Percentiles rank a stretch among this genome's conserved stretches.
Conservation (phyloP, 2,797 vertebrate genomes). For the Steatocranus sp. region DNA sequence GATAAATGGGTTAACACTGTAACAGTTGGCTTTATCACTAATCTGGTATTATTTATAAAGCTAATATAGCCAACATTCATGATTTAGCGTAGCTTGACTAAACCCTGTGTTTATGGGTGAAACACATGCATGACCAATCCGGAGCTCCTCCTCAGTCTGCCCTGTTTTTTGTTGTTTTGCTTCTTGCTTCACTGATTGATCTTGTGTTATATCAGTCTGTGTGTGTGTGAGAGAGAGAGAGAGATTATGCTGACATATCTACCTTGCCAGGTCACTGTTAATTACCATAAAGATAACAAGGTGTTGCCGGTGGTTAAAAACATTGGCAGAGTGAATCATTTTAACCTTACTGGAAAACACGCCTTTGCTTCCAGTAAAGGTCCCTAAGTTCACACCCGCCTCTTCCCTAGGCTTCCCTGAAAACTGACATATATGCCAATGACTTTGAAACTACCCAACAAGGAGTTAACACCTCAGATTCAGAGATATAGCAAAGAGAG, state of each 20-base stretch:
- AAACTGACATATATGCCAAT: constrained; percentile 23
- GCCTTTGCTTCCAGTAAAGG: constrained; percentile 62
- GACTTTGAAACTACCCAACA: constrained; percentile 50
- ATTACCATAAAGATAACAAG: constrained; percentile 35
- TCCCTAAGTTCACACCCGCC: constrained; percentile 10
- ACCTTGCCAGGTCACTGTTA: constrained; percentile 46
- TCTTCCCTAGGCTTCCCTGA: constrained; percentile 29
- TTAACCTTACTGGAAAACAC: constrained; percentile 33
- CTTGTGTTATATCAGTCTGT: background rate
- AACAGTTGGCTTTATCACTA: constrained; percentile 44
- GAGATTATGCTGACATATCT: constrained; percentile 5
- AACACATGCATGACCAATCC: constrained; percentile 44
- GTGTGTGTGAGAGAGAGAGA: background rate
- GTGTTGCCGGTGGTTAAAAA: constrained; percentile 43
- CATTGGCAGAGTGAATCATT: constrained; percentile 55
- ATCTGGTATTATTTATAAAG: constrained; percentile 49
- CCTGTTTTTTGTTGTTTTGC: background rate
- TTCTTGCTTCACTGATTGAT: constrained; percentile 15
- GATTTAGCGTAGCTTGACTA: constrained; percentile 34
- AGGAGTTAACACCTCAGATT: constrained; percentile 70
- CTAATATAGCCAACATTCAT: constrained; percentile 22
- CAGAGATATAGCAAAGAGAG: constrained; percentile 47
- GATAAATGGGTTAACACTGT: constrained; percentile 20
- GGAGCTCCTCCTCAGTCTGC: constrained; percentile 16
- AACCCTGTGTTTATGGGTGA: constrained; percentile 45